Conservation (phyloP, 2,888 invertebrate species). For the Dysmachus trigonus region DNA sequence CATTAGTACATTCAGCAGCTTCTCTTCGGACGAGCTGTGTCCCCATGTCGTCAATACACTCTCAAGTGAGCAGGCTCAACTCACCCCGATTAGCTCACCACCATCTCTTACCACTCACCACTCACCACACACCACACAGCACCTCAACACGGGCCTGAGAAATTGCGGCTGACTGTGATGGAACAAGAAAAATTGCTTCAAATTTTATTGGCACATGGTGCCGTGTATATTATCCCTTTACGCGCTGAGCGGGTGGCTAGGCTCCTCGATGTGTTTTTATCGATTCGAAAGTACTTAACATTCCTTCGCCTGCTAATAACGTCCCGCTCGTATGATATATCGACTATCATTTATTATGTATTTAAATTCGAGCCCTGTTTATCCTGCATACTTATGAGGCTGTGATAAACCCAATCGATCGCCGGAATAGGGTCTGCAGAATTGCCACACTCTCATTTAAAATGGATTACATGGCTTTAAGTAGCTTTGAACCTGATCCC, state of each 20-base stretch:
- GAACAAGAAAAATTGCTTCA: constrained; percentile 39
- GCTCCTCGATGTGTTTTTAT: neutral
- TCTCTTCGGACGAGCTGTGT: neutral
- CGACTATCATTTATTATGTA: constrained; percentile 45
- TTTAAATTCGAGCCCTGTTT: constrained; percentile 41
- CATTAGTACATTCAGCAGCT: neutral
- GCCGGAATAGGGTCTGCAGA: neutral
- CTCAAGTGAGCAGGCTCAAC: neutral
- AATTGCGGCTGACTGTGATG: neutral
- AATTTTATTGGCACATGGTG: constrained; percentile 45
- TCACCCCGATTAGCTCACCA: neutral
- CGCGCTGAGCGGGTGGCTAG: neutral
- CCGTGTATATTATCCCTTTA: constrained; percentile 16
- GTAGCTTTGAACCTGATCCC: constrained; percentile 3
- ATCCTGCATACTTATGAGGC: constrained; percentile 35
- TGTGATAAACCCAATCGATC: neutral
- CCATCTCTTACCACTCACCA: neutral
- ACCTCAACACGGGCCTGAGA: neutral
- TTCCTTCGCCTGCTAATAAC: constrained; percentile 18
- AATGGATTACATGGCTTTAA: constrained; percentile 21
- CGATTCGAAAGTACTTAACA: constrained; percentile 28
- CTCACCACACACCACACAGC: neutral
- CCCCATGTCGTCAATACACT: neutral
- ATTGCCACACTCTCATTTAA: constrained; percentile 1
- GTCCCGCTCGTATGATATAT: constrained; percentile 38